phyloP scores from a whole-genome alignment of 2,113 vertebrate genomes.

The Falcunculus frontatus region DNA sequence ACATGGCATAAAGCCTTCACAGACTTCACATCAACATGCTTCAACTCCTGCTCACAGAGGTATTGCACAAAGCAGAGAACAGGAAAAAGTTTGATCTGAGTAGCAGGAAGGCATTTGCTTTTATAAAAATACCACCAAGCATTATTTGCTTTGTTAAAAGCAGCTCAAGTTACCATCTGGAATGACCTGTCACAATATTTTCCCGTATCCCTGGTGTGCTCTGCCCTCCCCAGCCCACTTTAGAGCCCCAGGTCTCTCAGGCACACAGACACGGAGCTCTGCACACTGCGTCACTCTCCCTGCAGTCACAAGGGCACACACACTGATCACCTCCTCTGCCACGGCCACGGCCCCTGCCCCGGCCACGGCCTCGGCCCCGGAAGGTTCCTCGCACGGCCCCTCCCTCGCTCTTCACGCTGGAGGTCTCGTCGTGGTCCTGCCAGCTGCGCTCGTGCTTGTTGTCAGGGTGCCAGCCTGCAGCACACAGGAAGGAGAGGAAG shows the following conservation, averaged over 20 bases:
- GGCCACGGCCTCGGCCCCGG: conserved; percentile 88
- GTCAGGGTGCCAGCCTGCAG: conserved; percentile 89
- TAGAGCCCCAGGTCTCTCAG: not conserved
- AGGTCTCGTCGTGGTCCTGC: conserved; percentile 94
- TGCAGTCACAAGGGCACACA: conserved; percentile 5
- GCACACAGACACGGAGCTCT: not conserved
- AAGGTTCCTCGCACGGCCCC: conserved; percentile 88
- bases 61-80: not conserved
- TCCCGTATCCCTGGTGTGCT: not conserved
- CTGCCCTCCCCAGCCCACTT: not conserved
- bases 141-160: not conserved
- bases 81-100: not conserved
- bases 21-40: not conserved
- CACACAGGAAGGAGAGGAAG: not conserved
- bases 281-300: not conserved
- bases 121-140: not conserved
- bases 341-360: conserved; percentile 87
- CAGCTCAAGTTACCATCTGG: not conserved
- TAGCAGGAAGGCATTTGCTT: not conserved
- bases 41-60: not conserved
- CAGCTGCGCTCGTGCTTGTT: conserved; percentile 90
- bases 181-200: not conserved
- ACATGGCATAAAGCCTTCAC: not conserved
- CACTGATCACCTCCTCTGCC: conserved; percentile 85
- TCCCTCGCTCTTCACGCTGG: conserved; percentile 96